Percentiles rank a stretch among this genome's conserved stretches.
These are phyloP conservation scores for Oreamnos americanus DNA, from an alignment of 2,113 vertebrate species.

Conservation along the genomic window DNA sequence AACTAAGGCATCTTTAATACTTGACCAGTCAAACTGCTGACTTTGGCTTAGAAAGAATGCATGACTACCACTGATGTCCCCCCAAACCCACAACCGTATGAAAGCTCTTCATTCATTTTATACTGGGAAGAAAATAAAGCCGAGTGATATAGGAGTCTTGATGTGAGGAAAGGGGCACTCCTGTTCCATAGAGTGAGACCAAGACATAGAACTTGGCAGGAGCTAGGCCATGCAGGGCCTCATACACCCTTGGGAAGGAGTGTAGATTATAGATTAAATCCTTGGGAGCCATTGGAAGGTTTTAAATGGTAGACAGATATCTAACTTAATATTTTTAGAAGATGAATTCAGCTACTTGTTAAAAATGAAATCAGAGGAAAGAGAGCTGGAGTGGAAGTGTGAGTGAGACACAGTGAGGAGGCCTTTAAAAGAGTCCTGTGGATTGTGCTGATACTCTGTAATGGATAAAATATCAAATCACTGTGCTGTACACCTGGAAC, in stretches of 20 bases:
- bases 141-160: neutral
- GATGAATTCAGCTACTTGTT: neutral
- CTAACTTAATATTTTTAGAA: neutral
- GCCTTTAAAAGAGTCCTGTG: neutral
- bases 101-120: neutral
- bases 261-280: neutral
- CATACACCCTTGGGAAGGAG: fast-evolving
- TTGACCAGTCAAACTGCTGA: neutral
- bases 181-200: neutral
- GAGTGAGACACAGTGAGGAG: neutral
- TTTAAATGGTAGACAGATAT: neutral
- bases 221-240: neutral
- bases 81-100: too few species aligned
- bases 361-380: neutral
- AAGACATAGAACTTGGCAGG: too few species aligned
- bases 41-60: neutral
- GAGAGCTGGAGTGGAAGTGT: neutral
- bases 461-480: neutral
- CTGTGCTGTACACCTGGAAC: neutral
- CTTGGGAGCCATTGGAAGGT: neutral
- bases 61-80: neutral
- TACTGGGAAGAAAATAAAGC: neutral
- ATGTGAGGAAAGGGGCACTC: neutral
- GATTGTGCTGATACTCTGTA: neutral
- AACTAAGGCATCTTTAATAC: neutral